Conservation (phyloP, 2,888 invertebrate genomes). For the Liopterus haemorrhoidalis region DNA sequence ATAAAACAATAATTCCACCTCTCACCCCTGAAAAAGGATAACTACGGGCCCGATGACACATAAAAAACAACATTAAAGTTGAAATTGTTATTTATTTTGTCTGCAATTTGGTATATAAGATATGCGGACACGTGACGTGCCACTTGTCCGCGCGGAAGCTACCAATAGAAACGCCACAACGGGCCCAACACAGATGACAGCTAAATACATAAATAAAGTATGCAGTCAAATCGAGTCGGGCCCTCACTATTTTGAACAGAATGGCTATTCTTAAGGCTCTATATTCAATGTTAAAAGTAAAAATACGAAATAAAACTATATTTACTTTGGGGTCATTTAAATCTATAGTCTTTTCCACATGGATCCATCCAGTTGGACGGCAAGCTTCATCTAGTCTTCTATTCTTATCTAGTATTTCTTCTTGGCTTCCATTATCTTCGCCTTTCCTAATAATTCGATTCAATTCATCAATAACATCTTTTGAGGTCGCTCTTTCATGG, state of each 20-base stretch:
- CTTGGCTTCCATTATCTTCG: slow-evolving; percentile 43
- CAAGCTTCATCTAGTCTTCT: slow-evolving; percentile 56
- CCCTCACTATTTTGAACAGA: slow-evolving; percentile 1
- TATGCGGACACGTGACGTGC: no score
- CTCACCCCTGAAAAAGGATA: no score
- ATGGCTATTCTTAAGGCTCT: background rate
- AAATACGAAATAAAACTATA: slow-evolving; percentile 3
- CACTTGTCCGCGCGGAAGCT: no score
- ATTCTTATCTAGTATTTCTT: slow-evolving; percentile 32
- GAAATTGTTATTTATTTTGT: no score
- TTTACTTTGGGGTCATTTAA: slow-evolving; percentile 71
- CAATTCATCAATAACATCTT: slow-evolving; percentile 69
- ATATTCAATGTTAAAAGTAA: background rate
- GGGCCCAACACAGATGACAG: no score
- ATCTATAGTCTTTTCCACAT: slow-evolving; percentile 70
- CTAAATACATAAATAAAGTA: no score
- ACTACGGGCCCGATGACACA: no score
- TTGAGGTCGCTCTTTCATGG: slow-evolving; percentile 67
- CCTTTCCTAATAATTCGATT: slow-evolving; percentile 59
- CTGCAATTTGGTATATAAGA: no score
- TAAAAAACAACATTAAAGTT: no score
- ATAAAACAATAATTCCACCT: no score
- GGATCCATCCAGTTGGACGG: slow-evolving; percentile 73
- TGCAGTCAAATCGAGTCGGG: no score
- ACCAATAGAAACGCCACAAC: no score